Evolutionary conservation across 2,113 vertebrate genomes (phyloP).

Genomic region (Sinocyclocheilus maitianheensis): DNA sequence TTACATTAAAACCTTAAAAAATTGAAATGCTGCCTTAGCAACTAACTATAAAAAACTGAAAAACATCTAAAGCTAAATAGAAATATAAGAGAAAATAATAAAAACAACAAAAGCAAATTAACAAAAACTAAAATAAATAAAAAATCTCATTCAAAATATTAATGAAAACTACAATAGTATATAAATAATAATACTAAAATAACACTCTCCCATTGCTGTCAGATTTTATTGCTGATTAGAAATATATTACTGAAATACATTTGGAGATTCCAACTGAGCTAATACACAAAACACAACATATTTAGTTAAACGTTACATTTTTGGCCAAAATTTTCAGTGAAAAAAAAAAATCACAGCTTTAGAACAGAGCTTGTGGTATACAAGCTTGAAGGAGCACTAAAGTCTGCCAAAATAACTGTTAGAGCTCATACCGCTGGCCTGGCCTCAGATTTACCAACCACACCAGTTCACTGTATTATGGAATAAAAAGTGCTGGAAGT

Average conservation of each 20-base stretch:
- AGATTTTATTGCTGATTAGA: neutral
- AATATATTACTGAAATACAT: neutral
- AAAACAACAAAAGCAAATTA: neutral
- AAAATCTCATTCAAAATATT: neutral
- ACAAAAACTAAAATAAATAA: neutral
- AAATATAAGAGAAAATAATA: neutral
- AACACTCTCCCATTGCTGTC: neutral
- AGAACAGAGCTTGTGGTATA: neutral
- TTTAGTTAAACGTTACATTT: neutral
- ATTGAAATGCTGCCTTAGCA: neutral
- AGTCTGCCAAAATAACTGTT: neutral
- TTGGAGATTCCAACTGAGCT: neutral
- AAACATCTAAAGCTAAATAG: neutral
- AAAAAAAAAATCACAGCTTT: neutral
- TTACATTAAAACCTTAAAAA: neutral
- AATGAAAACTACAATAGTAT: neutral
- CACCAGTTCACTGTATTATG: constrained; percentile 18
- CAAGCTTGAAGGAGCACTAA: neutral
- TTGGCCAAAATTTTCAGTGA: neutral
- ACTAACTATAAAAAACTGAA: neutral
- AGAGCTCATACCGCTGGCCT: neutral
- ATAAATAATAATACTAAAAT: neutral
- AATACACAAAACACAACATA: neutral
- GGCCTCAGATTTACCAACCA: neutral
- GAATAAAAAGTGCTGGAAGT: constrained; percentile 44